Base-by-base conservation (phyloP, 2,888 invertebrate genomes). In the Sesia bembeciformis region DNA sequence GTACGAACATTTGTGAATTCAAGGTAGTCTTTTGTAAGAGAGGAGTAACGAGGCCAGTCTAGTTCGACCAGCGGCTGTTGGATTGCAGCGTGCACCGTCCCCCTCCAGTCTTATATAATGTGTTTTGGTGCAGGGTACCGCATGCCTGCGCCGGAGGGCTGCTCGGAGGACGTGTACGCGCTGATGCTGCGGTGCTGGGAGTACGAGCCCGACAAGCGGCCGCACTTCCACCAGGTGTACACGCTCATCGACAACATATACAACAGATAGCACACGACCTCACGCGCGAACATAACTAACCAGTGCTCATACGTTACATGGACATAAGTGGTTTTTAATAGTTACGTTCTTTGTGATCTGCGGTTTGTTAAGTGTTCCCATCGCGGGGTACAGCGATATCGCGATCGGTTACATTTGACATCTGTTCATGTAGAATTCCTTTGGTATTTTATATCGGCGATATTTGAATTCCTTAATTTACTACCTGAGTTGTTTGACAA, bases 101-200 rank as follows among this genome's bases (percentile, higher is more conserved):
- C 23, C 23, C 23, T 23, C 23, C 23, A 23, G 23, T 23, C 1
- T 23, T 23, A 23, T 23, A 43, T 43, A 43, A n/a, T 43, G n/a
- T 8, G n/a, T 46, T 7, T 4, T 8, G 5, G 5, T 8, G 4
- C 74, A 97, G 97, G 97, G 39, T 98, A 96, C 82, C 92, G 98
- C 60, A 97, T 98, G 96, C 97, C 97, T 52, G 94, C 96, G 0
- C 96, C 98, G 0, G 95, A 96, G 60, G 94, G 94, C 54, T 96
- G 96, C 46, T 94, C 97, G 0, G 95, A 96, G 52, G 95, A 96
- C 76, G 95, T 97, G 78, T 97, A 98, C 82, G 92, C 94, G 57
- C 88, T 98, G 58, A 98, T 98, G 97, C 84, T 96, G 57, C 92
- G 94, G 57, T 98, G 98, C 78, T 98, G 98, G 98, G 96, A 97